Base-by-base conservation (phyloP, 2,797 vertebrate genomes). In the Sebastes steindachneri region DNA sequence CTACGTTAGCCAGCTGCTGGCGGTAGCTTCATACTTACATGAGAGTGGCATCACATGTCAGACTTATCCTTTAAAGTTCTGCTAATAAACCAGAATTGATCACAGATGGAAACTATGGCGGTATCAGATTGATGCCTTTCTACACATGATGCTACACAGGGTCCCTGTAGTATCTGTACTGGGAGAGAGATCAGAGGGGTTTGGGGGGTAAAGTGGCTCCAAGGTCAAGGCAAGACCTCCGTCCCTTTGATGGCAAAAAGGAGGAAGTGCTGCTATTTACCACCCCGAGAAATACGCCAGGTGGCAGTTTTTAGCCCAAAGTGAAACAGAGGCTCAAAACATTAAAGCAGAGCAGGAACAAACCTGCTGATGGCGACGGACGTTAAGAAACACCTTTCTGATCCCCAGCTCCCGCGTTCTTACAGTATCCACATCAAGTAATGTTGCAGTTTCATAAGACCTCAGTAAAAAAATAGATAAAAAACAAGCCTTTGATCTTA, bases 171-270 rank as follows among this genome's bases (percentile, higher is more conserved):
- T 71, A 77, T 86, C 73, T 83, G 70, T 58, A 59, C 48, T 65
- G 68, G 41, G 21, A 57, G 33, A 69, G 59, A 86, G 70, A 86
- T 86, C 79, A 83, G 77, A 86, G 10, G 37, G 35, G 37, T 55
- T 58, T 64, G 33, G 77, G 33, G 58, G 76, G 58, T 72, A 87
- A 83, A 70, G 29, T 60, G 75, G 41, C 55, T 88, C 74, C 85
- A 92, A 89, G 90, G 89, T 93, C 85, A 92, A 88, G 86, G 85
- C 74, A 53, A 83, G 77, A 82, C 68, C 41, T 69, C 73, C 65
- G 68, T 86, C 57, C 58, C 79, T 89, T 88, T 87, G 82, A 88
- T 77, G 83, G 75, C 37, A 75, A 85, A 51, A 29, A 62, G 57
- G 68, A 85, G 81, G 77, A 86, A 82, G 51, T 41, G 31, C 79